Evolutionary conservation across 2,888 invertebrate species (phyloP).

Genomic region (Nesidiocoris tenuis): DNA sequence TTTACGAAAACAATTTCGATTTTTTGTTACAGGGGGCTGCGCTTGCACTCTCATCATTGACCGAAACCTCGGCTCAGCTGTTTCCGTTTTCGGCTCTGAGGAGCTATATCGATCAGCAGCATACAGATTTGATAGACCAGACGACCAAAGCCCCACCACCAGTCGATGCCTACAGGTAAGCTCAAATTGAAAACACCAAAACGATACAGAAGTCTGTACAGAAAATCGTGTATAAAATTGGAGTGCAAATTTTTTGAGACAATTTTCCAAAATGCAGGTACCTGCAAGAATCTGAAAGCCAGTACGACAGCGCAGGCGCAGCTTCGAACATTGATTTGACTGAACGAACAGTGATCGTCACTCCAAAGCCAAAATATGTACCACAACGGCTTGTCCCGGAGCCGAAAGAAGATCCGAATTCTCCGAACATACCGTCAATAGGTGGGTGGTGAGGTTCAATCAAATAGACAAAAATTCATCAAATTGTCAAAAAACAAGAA

Average conservation of each 20-base stretch:
- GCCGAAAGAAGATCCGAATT: conserved; percentile 33
- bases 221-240: no score
- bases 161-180: conserved; percentile 29
- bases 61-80: conserved; percentile 16
- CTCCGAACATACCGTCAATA: conserved; percentile 28
- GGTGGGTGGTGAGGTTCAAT: no score
- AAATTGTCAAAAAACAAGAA: no score
- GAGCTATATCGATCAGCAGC: conserved; percentile 36
- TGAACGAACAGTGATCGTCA: conserved; percentile 38
- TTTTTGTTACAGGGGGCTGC: not conserved
- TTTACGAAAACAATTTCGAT: no score
- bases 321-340: conserved; percentile 8
- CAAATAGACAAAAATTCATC: no score
- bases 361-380: conserved; percentile 34
- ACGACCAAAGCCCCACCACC: conserved; percentile 32
- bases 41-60: conserved; percentile 1
- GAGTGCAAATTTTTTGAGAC: no score
- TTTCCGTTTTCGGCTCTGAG: conserved; percentile 38
- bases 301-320: not conserved
- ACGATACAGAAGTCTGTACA: no score
- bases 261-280: no score
- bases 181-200: no score
- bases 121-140: conserved; percentile 16
- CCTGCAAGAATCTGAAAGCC: conserved; percentile 7
- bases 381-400: conserved; percentile 35